These are phyloP conservation scores for Cynoglossus semilaevis DNA, from an alignment of 2,113 vertebrate species.

Conservation along the genomic window DNA sequence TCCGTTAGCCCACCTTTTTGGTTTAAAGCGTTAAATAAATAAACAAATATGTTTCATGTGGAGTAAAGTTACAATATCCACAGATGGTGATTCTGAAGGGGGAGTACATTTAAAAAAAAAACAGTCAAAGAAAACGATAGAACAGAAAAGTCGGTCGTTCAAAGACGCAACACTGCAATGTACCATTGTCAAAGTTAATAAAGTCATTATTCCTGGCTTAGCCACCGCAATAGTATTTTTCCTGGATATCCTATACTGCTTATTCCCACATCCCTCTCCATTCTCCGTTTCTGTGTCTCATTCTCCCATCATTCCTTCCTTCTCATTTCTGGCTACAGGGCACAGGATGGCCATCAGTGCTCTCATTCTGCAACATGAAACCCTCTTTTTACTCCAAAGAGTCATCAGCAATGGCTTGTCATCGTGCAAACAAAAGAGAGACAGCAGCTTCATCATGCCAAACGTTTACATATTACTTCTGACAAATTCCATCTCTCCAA, in stretches of 20 bases:
- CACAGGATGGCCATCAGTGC: constrained; percentile 56
- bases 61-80: constrained; percentile 40
- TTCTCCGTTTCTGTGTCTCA: constrained; percentile 21
- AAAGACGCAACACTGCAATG: constrained; percentile 69
- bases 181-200: constrained; percentile 74
- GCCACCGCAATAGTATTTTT: constrained; percentile 57
- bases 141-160: constrained; percentile 70
- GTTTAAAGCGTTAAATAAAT: no score
- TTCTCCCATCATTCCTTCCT: constrained; percentile 40
- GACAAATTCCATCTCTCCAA: constrained; percentile 53
- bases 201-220: constrained; percentile 70
- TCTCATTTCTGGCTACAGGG: constrained; percentile 47
- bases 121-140: constrained; percentile 62
- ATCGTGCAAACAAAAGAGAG: constrained; percentile 21
- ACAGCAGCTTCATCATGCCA: constrained; percentile 28
- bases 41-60: constrained; percentile 59
- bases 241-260: constrained; percentile 57
- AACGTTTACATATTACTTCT: constrained; percentile 29
- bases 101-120: constrained; percentile 29
- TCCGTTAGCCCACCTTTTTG: no score
- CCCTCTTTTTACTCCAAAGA: constrained; percentile 51
- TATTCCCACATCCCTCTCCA: constrained; percentile 48
- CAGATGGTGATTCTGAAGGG: constrained; percentile 63
- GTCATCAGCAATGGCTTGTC: constrained; percentile 45
- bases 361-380: constrained; percentile 55